Base-by-base conservation (phyloP, 2,888 invertebrate species). In the Euphydryas editha region DNA sequence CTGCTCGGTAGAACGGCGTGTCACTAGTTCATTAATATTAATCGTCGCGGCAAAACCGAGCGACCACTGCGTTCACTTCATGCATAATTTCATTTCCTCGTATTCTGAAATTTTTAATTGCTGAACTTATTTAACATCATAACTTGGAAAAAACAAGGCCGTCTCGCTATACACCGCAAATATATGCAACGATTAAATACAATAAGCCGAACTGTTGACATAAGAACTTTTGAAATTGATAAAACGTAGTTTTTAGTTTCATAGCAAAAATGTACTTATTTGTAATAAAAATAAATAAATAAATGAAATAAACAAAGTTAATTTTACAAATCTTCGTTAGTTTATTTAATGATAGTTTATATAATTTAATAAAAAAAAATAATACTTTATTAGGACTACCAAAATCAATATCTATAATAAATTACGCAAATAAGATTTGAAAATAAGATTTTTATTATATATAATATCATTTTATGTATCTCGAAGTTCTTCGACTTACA, bases 1-100 rank as follows among this genome's bases (percentile, higher is more conserved):
- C 78, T 73, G 76, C 76, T 74, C 76, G 79, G 77, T 77, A 81
- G 84, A 83, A 78, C 83, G 81, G 82, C 84, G 86, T 87, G 90
- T 86, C 90, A 86, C 87, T 80, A 82, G 64, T 82, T 87, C 91
- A 91, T 91, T 89, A 90, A 91, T 90, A 91, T 91, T 91, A 88
- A 91, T 88, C 83, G 83, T 74, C 76, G 79, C 54, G 54, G 54
- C 49, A 80, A 78, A 81, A 77, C 81, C 81, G 79, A 77, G 75
- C 80, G 84, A 85, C 84, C 81, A 84, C 85, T 84, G 83, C 83
- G 84, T 82, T 82, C 82, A 78, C 82, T 86, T 83, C 86, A 87
- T 90, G 90, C 89, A 90, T 91, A 90, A 90, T 88, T 88, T 85
- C 81, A 81, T 78, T 79, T 78, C 75, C 75, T 79, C 80, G 78